Percentiles rank a stretch among this genome's conserved stretches.
phyloP scores from a whole-genome alignment of 2,888 invertebrate species.

The Acanthoscelides obtectus region DNA sequence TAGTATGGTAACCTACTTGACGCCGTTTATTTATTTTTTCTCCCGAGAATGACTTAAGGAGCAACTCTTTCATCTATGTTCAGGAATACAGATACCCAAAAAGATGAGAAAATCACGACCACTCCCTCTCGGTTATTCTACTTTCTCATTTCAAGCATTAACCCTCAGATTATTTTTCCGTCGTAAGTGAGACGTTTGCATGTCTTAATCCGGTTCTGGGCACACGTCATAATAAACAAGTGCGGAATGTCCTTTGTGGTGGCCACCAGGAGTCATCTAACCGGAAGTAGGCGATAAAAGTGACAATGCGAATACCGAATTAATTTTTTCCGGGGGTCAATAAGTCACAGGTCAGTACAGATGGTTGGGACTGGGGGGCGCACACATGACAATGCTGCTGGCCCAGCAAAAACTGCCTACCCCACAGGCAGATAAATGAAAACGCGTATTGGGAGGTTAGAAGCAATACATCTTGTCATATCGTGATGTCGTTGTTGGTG shows the following conservation, averaged over 20 bases:
- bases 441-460: neutral
- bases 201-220: neutral
- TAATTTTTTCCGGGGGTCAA: conserved; percentile 1
- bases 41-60: too few relatives aligned
- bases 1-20: too few relatives aligned
- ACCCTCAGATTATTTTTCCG: too few relatives aligned
- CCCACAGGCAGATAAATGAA: neutral
- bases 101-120: too few relatives aligned
- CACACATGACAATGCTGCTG: neutral
- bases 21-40: too few relatives aligned
- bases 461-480: neutral
- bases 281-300: conserved; percentile 5
- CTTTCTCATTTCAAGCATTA: too few relatives aligned
- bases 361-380: neutral
- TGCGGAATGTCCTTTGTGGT: neutral
- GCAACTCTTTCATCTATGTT: too few relatives aligned
- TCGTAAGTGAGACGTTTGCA: too few relatives aligned
- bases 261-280: neutral
- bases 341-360: conserved; percentile 1
- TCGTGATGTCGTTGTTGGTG: neutral
- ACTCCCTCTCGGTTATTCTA: too few relatives aligned
- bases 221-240: neutral
- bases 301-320: conserved; percentile 2
- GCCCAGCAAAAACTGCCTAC: neutral
- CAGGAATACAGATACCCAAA: too few relatives aligned